Conservation (phyloP, 2,797 vertebrate species). For the Eulemur rubriventer region DNA sequence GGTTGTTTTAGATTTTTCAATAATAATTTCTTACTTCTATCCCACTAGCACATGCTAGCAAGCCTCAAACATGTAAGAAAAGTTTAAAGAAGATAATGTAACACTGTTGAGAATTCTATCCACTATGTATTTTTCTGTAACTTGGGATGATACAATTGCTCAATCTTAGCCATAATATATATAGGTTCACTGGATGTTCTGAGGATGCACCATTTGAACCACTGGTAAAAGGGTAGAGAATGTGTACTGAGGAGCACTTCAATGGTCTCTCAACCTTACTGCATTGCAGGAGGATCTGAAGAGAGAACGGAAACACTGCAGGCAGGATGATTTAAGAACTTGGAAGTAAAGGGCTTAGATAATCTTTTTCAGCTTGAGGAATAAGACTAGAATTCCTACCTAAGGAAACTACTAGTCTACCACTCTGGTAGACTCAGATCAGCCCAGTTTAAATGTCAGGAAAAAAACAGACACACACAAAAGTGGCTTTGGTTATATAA, state of each 20-base stretch:
- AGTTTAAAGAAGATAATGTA: background rate
- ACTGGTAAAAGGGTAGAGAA: background rate
- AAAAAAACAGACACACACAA: slow-evolving; percentile 73
- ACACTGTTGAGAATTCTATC: background rate
- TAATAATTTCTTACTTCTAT: background rate
- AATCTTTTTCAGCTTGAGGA: background rate
- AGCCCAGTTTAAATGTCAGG: slow-evolving; percentile 61
- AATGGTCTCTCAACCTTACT: background rate
- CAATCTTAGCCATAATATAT: background rate
- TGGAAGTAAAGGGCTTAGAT: background rate
- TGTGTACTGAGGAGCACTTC: background rate
- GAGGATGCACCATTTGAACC: background rate
- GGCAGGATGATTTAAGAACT: background rate
- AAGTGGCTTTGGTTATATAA: slow-evolving; percentile 65
- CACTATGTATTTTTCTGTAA: background rate
- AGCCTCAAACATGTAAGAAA: background rate
- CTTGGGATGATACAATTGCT: background rate
- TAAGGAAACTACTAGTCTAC: background rate
- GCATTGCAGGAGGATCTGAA: background rate
- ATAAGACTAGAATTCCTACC: background rate
- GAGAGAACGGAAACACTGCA: background rate
- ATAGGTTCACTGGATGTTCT: background rate
- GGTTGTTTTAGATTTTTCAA: background rate
- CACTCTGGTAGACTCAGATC: background rate
- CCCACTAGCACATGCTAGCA: background rate